A percentile compares a stretch with the other conserved stretches of the same genome.
Evolutionary conservation across 2,797 vertebrate species (phyloP).

Genomic region (Poeciliopsis presidionis): DNA sequence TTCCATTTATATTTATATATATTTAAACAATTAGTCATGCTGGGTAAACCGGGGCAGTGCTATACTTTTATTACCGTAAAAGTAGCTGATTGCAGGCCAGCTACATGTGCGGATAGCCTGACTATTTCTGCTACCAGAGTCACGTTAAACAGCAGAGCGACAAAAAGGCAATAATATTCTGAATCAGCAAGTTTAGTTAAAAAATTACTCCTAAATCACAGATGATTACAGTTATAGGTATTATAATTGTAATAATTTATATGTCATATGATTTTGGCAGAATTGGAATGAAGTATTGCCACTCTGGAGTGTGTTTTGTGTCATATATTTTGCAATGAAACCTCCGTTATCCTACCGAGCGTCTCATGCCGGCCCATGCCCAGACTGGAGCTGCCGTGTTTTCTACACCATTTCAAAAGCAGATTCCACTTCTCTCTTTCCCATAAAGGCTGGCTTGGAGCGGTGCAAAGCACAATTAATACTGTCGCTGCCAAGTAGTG

Average conservation of each 20-base stretch:
- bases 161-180: background rate
- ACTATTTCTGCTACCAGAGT: background rate
- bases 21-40: background rate
- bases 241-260: background rate
- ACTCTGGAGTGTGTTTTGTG: background rate
- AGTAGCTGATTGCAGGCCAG: background rate
- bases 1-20: background rate
- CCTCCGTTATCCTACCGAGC: background rate
- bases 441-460: background rate
- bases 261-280: background rate
- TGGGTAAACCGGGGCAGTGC: background rate
- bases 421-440: background rate
- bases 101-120: background rate
- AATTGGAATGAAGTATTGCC: background rate
- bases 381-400: background rate
- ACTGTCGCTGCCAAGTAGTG: slow-evolving; percentile 55
- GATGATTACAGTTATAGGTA: no score
- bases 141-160: background rate
- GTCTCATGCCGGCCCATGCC: background rate
- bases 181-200: background rate
- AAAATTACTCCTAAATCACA: background rate
- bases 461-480: slow-evolving; percentile 24
- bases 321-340: background rate
- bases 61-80: background rate
- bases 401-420: background rate